These are phyloP conservation scores for Rhodinocichla rosea DNA, from an alignment of 2,113 vertebrate genomes.

Conservation along the genomic window DNA sequence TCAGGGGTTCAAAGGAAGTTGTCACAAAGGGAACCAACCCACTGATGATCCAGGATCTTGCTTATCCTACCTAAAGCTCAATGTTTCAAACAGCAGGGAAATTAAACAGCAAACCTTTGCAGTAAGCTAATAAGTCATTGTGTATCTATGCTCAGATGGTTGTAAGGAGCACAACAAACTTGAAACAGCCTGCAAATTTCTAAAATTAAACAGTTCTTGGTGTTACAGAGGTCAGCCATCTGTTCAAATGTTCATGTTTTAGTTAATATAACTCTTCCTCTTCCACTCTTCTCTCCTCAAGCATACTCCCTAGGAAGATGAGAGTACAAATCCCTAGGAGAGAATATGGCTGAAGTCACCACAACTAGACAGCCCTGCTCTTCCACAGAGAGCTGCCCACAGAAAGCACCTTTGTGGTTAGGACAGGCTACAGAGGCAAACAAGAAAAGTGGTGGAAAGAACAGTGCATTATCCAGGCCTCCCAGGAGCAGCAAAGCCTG, in stretches of 20 bases:
- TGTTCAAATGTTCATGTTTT: slow-evolving; percentile 6
- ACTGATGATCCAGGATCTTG: not conserved
- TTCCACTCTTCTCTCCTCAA: not conserved
- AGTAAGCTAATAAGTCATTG: not conserved
- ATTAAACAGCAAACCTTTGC: not conserved
- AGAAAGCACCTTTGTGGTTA: not conserved
- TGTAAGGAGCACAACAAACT: not conserved
- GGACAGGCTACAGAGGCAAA: not conserved
- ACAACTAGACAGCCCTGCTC: not conserved
- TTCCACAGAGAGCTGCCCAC: not conserved
- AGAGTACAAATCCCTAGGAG: not conserved
- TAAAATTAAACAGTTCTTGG: slow-evolving; percentile 10
- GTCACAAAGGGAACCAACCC: not conserved
- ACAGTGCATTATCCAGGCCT: not conserved
- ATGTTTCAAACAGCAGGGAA: not conserved
- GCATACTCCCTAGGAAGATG: not conserved
- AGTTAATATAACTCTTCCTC: not conserved
- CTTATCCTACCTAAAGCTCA: not conserved
- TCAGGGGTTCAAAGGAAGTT: not conserved
- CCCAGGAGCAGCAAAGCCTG: not conserved
- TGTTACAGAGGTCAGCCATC: slow-evolving; percentile 37
- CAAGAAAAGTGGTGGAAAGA: not conserved
- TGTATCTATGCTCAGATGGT: not conserved
- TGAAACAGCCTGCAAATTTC: not conserved
- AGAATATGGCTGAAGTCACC: not conserved